phyloP scores from a whole-genome alignment of 2,888 invertebrate species.

The Nesidiocoris tenuis region DNA sequence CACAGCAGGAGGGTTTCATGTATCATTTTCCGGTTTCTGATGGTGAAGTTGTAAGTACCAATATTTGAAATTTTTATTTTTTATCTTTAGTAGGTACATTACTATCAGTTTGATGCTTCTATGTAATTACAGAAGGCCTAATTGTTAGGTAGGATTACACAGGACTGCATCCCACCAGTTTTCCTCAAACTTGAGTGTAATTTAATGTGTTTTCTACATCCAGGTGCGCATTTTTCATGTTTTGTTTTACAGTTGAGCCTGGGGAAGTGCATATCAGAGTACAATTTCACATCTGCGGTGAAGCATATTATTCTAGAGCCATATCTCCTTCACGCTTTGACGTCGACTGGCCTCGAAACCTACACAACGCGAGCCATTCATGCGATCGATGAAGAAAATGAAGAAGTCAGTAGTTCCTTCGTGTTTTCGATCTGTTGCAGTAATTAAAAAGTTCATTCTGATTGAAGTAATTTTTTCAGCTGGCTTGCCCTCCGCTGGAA shows the following conservation, averaged over 20 bases:
- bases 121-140: too few species aligned
- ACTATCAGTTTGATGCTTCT: too few species aligned
- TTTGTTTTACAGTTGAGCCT: conserved; percentile 47
- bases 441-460: background rate
- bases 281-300: conserved; percentile 72
- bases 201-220: too few species aligned
- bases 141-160: too few species aligned
- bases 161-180: too few species aligned
- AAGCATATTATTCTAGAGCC: conserved; percentile 66
- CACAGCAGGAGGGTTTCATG: conserved; percentile 69
- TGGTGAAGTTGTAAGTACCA: conserved; percentile 49
- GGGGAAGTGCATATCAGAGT: conserved; percentile 61
- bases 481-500: conserved; percentile 59
- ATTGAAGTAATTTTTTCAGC: conserved; percentile 22
- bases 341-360: conserved; percentile 73
- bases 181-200: too few species aligned
- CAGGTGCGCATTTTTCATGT: too few species aligned
- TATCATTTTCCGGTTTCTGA: conserved; percentile 61
- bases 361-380: conserved; percentile 70
- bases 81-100: too few species aligned
- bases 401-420: conserved; percentile 30
- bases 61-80: too few species aligned
- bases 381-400: conserved; percentile 45
- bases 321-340: conserved; percentile 70
- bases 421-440: background rate